phyloP scores from a whole-genome alignment of 1,140 invertebrate species.

The Pachypsylla venusta region DNA sequence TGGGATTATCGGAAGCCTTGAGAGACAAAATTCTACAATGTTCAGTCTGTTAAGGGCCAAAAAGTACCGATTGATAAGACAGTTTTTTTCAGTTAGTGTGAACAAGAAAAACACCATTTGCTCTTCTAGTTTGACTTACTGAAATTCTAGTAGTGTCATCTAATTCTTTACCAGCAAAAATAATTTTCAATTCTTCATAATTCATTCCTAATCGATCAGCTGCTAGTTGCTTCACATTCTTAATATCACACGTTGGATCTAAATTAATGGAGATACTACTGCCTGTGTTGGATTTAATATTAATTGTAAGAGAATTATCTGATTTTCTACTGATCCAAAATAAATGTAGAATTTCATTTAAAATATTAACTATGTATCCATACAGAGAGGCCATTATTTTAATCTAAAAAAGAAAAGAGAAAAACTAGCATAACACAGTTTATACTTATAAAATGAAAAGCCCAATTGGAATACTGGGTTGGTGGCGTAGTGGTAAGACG shows the following conservation, averaged over 20 bases:
- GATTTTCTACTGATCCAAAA: neutral
- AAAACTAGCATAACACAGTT: too few species aligned
- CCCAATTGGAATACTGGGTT: too few species aligned
- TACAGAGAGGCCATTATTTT: neutral
- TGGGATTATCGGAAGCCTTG: too few species aligned
- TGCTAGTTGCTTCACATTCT: slow-evolving; percentile 54
- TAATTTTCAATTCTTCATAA: slow-evolving; percentile 60
- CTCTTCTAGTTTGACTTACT: slow-evolving; percentile 10
- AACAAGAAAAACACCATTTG: too few species aligned
- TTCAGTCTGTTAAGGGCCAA: too few species aligned
- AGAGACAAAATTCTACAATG: too few species aligned
- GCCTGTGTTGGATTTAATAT: slow-evolving; percentile 53
- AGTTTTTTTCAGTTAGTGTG: too few species aligned
- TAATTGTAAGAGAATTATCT: slow-evolving; percentile 45
- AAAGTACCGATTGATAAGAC: too few species aligned
- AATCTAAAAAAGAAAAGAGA: too few species aligned
- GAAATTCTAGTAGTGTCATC: slow-evolving; percentile 41
- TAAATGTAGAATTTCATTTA: slow-evolving; percentile 1
- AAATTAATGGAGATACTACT: slow-evolving; percentile 48
- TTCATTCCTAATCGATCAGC: slow-evolving; percentile 48
- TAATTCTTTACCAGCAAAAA: slow-evolving; percentile 71
- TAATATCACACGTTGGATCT: slow-evolving; percentile 58
- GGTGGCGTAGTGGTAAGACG: too few species aligned
- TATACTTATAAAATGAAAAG: too few species aligned
- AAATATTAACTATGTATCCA: neutral